These are phyloP conservation scores for Pteromalus puparum DNA, from an alignment of 1,140 invertebrate species.

Conservation along the genomic window DNA sequence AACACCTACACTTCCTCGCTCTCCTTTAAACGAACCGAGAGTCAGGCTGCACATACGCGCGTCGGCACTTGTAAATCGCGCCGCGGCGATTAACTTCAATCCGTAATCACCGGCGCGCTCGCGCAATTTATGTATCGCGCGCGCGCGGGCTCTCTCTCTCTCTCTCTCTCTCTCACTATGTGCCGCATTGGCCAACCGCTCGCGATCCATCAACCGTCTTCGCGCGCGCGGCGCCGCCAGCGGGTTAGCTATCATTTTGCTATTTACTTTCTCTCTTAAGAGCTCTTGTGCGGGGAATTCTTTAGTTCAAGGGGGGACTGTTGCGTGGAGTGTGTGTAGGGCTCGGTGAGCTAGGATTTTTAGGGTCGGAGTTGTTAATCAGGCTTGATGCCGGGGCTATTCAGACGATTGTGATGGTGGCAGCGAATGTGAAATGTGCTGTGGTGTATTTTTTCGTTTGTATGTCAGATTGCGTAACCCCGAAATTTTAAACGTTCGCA, in stretches of 20 bases:
- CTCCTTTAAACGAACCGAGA: neutral
- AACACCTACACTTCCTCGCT: neutral
- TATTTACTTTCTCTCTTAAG: constrained; percentile 11
- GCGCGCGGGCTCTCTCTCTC: neutral
- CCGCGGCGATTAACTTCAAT: constrained; percentile 41
- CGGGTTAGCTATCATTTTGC: constrained; percentile 11
- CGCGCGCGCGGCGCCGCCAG: neutral
- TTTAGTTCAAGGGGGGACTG: neutral
- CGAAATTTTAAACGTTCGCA: too few species aligned
- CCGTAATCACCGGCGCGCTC: constrained; percentile 40
- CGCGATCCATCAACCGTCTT: constrained; percentile 36
- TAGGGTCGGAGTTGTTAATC: neutral
- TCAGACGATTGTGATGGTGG: too few species aligned
- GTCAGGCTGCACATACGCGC: neutral
- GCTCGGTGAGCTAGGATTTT: neutral
- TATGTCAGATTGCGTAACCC: too few species aligned
- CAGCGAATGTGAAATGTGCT: neutral
- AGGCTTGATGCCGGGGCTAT: neutral
- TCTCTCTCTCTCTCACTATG: neutral
- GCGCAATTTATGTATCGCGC: constrained; percentile 31
- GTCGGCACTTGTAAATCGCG: constrained; percentile 40
- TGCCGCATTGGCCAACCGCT: constrained; percentile 29
- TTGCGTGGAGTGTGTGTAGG: neutral
- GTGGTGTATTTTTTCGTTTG: too few species aligned
- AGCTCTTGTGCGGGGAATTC: neutral